Evolutionary conservation across 2,797 vertebrate species (phyloP), one percentile per base, ranked within the genome.

Genomic region (Sparidentex hasta): DNA sequence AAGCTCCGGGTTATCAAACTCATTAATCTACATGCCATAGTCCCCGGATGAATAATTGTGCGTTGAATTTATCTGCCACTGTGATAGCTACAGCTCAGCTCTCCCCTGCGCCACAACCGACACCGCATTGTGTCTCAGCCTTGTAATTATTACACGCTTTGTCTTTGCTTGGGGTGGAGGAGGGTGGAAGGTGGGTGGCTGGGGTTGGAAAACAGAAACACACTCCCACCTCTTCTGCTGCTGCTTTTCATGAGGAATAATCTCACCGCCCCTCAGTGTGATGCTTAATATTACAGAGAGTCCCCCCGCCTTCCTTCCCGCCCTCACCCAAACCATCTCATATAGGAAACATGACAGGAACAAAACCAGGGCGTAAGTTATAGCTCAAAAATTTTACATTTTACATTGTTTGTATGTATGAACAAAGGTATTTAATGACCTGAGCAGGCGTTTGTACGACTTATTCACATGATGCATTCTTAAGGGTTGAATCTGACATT

Each of bases 21-120:
- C 97, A 98, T 99, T 99, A 99, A 99, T 98, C 98, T 98, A 97
- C 96, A 97, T 97, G 97, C 97, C 97, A 97, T 94, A 96, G 96
- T 96, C 95, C 96, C 95, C 92, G 96, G 96, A 98, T 98, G 98
- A 99, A 98, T 99, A 99, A 98, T 98, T 98, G 97, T 97, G 96
- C 96, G 94, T 96, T 95, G 97, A 96, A 98, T 98, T 97, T 97
- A 98, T 99, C 97, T 98, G 97, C 97, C 97, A 97, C 95, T 95
- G 94, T 97, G 97, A 98, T 96, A 97, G 97, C 96, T 97, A 95
- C 96, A 96, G 95, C 95, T 96, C 95, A 95, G 95, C 94, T 94
- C 95, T 94, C 95, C 91, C 91, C 94, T 88, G 80, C 29, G 67
- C 85, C 93, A 92, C 93, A 94, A 63, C 95, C 94, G 92, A 93